Base-by-base conservation (phyloP, 2,888 invertebrate species). In the Drosophila affinis region DNA sequence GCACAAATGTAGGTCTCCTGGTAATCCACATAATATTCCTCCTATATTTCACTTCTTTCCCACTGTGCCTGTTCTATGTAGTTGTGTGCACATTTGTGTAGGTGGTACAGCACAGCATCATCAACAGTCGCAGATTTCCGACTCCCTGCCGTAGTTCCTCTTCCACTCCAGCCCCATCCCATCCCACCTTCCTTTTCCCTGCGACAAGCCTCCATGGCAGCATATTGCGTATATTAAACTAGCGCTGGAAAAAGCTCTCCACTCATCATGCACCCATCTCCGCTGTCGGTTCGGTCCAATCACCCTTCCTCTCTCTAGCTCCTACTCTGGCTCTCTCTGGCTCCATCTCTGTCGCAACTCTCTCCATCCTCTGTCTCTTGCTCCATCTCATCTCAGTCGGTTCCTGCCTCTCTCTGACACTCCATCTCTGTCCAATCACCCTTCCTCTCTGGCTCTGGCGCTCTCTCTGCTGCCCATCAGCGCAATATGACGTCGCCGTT, bases 151-250 rank as follows among this genome's bases (percentile, higher is more conserved):
- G 53, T 45, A 71, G 32, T 48, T 27, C 27, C 17, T 34, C 45
- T 46, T 39, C 52, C 39, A 46, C 24, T 32, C n/a, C n/a, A n/a
- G n/a, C n/a, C n/a, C 21, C 9, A 10, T n/a, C 65, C 44, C 29
- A 32, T 27, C 52, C 55, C 21, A 39, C n/a, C n/a, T 39, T n/a
- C n/a, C n/a, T 39, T 39, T n/a, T n/a, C 39, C 39, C 7, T 7
- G 46, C 12, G 34, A 17, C 39, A 39, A 58, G 46, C 44, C 55
- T 46, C 51, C 61, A 68, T 68, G 70, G 62, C 52, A 61, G 55
- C 59, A 71, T 60, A 64, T 74, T 80, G 76, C 77, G 76, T 77
- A 71, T 62, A 78, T 78, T 77, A 76, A 81, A 82, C 73, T 76
- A 73, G 49, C 45, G 53, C 59, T 67, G 71, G 55, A 65, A 71